These are phyloP conservation scores for Bubo bubo DNA, from an alignment of 2,113 vertebrate species.

Conservation along the genomic window DNA sequence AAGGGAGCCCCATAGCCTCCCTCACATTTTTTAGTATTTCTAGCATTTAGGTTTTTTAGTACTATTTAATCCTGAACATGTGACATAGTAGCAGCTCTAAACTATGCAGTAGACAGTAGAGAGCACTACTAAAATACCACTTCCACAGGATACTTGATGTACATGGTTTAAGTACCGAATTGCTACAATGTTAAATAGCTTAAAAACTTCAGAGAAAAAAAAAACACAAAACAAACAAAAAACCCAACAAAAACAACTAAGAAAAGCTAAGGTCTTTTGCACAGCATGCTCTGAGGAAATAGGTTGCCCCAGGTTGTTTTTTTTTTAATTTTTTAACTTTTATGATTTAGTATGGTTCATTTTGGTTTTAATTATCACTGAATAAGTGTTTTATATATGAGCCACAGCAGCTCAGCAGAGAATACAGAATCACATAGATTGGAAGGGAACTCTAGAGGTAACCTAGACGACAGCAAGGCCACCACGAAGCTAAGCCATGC, in stretches of 20 bases:
- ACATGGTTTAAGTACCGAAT: neutral
- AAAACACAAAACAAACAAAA: neutral
- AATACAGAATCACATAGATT: neutral
- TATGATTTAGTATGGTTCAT: neutral
- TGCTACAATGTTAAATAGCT: neutral
- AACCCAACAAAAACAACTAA: neutral
- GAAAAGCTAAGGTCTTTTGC: neutral
- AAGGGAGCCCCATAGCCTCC: neutral
- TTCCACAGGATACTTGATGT: neutral
- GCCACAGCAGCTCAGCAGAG: neutral
- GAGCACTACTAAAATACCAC: neutral
- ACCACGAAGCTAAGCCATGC: neutral
- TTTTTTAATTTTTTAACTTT: neutral
- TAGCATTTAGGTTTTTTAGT: neutral
- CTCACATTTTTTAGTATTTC: neutral
- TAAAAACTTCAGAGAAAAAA: neutral
- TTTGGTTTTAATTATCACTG: neutral
- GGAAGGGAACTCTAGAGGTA: neutral
- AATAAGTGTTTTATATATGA: neutral
- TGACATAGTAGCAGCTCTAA: neutral
- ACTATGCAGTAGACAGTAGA: neutral
- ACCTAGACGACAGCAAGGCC: neutral
- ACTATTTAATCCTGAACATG: neutral
- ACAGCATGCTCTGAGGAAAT: neutral
- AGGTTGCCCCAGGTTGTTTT: no score